phyloP scores from a whole-genome alignment of 2,113 vertebrate genomes.

The Cepphus grylle region DNA sequence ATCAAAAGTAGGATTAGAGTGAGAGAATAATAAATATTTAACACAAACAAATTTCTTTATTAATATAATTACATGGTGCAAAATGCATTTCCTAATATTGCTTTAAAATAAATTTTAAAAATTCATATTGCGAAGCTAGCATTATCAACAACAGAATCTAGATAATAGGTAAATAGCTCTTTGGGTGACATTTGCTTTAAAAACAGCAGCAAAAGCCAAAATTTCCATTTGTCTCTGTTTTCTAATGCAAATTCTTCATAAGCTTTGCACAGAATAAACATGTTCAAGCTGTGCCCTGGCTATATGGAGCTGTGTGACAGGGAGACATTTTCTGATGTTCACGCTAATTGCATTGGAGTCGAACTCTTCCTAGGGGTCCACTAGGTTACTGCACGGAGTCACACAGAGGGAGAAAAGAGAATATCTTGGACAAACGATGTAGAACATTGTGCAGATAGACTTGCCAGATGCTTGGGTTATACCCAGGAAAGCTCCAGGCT shows the following conservation, averaged over 20 bases:
- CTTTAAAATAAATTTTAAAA: constrained; percentile 36
- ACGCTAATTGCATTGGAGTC: constrained; percentile 26
- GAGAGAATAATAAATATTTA: constrained; percentile 61
- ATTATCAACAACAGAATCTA: constrained; percentile 36
- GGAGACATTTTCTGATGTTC: neutral
- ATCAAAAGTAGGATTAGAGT: constrained; percentile 18
- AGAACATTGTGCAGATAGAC: neutral
- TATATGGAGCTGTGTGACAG: neutral
- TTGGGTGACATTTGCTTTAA: constrained; percentile 46
- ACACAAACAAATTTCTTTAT: constrained; percentile 52
- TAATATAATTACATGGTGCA: constrained; percentile 45
- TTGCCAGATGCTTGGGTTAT: neutral
- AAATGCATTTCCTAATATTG: constrained; percentile 19
- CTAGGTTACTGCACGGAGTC: neutral
- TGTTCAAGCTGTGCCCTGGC: constrained; percentile 39
- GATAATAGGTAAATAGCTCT: constrained; percentile 53
- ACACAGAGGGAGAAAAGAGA: neutral
- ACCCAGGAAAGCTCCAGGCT: neutral
- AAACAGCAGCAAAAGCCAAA: constrained; percentile 41
- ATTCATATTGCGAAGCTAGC: neutral
- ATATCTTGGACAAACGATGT: neutral
- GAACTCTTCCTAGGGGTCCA: constrained; percentile 22
- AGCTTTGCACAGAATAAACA: constrained; percentile 38
- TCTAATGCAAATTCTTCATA: constrained; percentile 47
- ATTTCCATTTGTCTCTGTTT: constrained; percentile 59